Conservation (phyloP, 2,888 invertebrate genomes). For the Pinctada fucata region DNA sequence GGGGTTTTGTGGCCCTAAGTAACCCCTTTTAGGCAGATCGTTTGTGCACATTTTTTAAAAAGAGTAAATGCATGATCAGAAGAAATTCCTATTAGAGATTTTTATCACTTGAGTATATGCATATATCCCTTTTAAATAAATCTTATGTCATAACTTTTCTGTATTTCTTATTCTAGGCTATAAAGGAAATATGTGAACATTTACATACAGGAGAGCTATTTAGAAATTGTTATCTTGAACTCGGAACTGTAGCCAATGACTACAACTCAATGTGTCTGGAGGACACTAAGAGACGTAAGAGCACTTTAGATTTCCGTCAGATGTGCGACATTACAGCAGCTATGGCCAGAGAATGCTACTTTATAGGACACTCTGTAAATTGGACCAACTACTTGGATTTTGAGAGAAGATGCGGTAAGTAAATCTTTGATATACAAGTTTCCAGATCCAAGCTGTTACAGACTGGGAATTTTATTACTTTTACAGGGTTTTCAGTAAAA, state of each 20-base stretch:
- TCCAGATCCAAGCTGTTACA: too few relatives aligned
- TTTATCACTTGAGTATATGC: too few relatives aligned
- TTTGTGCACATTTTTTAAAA: too few relatives aligned
- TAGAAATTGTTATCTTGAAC: constrained; percentile 4
- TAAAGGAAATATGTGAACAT: not conserved
- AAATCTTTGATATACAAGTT: too few relatives aligned
- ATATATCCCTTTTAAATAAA: too few relatives aligned
- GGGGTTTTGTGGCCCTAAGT: too few relatives aligned
- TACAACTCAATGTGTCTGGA: constrained; percentile 47
- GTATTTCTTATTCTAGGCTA: not conserved
- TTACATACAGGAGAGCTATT: constrained; percentile 10
- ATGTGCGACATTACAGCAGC: constrained; percentile 48
- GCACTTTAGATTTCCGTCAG: constrained; percentile 29
- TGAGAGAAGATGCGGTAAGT: constrained; percentile 40
- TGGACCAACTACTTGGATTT: constrained; percentile 41
- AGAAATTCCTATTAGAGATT: too few relatives aligned
- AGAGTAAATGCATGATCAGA: too few relatives aligned
- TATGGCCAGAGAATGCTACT: constrained; percentile 47
- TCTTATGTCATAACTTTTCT: too few relatives aligned
- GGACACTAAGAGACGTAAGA: constrained; percentile 41
- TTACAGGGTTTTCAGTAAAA: too few relatives aligned
- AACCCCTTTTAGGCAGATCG: too few relatives aligned
- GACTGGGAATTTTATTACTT: too few relatives aligned
- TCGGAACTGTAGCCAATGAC: constrained; percentile 6
- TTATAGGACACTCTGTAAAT: constrained; percentile 41